A percentile compares a stretch with the other conserved stretches of the same genome.
Conservation (phyloP, 1,140 invertebrate genomes). For the Ostrea edulis region DNA sequence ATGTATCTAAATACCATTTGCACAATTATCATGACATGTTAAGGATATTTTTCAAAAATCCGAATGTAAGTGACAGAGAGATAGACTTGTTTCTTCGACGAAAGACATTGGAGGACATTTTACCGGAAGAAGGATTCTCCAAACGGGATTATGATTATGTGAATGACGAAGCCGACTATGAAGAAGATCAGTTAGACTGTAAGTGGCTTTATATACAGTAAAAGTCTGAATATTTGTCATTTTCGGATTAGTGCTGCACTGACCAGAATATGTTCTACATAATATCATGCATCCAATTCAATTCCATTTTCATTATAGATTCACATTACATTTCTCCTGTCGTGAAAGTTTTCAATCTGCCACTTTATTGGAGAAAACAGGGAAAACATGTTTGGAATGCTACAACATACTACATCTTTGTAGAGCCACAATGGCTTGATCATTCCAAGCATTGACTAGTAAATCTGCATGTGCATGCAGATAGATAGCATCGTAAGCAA, state of each 20-base stretch:
- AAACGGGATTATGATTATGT: constrained; percentile 9
- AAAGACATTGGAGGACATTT: constrained; percentile 9
- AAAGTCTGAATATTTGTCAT: neutral
- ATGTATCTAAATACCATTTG: neutral
- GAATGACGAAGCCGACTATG: neutral
- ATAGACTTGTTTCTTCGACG: constrained; percentile 16
- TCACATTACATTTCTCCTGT: neutral
- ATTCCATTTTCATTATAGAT: too few species aligned
- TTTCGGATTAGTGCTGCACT: too few species aligned
- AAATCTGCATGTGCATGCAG: neutral
- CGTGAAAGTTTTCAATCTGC: neutral
- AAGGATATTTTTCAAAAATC: constrained; percentile 30
- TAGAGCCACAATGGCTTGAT: neutral
- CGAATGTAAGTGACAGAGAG: constrained; percentile 1
- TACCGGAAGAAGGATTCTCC: neutral
- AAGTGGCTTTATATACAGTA: neutral
- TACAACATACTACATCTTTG: neutral
- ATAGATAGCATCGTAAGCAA: neutral
- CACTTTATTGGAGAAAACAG: too few species aligned
- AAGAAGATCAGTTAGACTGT: neutral
- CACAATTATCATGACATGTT: neutral
- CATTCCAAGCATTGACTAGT: neutral
- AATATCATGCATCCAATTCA: too few species aligned
- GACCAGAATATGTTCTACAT: too few species aligned
- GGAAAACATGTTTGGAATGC: neutral